Conservation (phyloP, 2,797 vertebrate genomes). For the Mycteria americana region DNA sequence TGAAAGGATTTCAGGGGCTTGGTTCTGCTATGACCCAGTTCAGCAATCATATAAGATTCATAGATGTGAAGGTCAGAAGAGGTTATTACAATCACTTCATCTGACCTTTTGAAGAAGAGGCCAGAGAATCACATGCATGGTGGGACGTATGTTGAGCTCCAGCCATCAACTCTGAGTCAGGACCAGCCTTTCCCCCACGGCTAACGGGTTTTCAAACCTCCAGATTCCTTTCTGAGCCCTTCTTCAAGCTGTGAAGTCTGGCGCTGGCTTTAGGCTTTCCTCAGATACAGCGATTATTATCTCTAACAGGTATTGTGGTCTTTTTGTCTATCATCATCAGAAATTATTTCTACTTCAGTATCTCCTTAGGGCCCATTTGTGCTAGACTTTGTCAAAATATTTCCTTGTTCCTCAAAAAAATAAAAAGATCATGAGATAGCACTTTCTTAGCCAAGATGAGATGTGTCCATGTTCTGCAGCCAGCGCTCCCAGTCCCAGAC, state of each 20-base stretch:
- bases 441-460: neutral
- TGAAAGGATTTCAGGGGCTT: neutral
- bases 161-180: neutral
- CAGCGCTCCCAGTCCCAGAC: neutral
- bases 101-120: neutral
- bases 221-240: neutral
- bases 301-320: neutral
- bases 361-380: neutral
- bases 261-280: neutral
- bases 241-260: neutral
- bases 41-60: neutral
- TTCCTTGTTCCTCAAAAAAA: neutral
- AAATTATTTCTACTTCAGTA: neutral
- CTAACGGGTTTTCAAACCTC: neutral
- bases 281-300: neutral
- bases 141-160: neutral
- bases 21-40: neutral
- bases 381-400: constrained; percentile 6
- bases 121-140: neutral
- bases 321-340: neutral
- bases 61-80: neutral
- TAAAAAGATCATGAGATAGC: neutral
- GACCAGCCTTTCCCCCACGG: neutral
- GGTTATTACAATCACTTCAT: neutral
- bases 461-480: neutral